These are phyloP conservation scores for Pantherophis vulpinus DNA, from an alignment of 2,797 vertebrate species.

Conservation along the genomic window DNA sequence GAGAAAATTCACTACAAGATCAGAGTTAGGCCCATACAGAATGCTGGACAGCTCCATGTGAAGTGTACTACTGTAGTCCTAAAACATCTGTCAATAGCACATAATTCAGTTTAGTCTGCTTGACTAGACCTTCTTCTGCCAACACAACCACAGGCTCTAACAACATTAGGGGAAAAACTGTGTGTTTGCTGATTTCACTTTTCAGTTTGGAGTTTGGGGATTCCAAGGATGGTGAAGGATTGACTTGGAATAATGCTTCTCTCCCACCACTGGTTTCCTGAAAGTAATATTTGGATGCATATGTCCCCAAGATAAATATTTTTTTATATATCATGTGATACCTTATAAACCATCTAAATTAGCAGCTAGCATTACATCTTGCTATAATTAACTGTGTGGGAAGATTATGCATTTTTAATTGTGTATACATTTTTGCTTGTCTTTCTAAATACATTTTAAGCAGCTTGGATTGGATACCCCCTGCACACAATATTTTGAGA, in stretches of 20 bases:
- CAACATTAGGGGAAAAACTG: not conserved
- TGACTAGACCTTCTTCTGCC: not conserved
- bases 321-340: not conserved
- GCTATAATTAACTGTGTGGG: not conserved
- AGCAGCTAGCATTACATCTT: not conserved
- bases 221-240: not conserved
- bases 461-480: not conserved
- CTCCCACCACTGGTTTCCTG: not conserved
- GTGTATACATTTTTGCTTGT: not conserved
- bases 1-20: not conserved
- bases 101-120: not conserved
- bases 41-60: not conserved
- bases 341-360: not conserved
- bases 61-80: not conserved
- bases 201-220: not conserved
- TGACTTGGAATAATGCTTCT: not conserved
- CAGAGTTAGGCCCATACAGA: not conserved
- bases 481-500: not conserved
- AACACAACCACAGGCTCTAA: not conserved
- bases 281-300: not conserved
- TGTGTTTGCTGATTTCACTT: not conserved
- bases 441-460: not conserved
- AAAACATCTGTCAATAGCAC: not conserved
- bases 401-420: not conserved
- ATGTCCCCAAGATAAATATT: not conserved